phyloP scores from a whole-genome alignment of 2,888 invertebrate species.

The Drosophila atripex region DNA sequence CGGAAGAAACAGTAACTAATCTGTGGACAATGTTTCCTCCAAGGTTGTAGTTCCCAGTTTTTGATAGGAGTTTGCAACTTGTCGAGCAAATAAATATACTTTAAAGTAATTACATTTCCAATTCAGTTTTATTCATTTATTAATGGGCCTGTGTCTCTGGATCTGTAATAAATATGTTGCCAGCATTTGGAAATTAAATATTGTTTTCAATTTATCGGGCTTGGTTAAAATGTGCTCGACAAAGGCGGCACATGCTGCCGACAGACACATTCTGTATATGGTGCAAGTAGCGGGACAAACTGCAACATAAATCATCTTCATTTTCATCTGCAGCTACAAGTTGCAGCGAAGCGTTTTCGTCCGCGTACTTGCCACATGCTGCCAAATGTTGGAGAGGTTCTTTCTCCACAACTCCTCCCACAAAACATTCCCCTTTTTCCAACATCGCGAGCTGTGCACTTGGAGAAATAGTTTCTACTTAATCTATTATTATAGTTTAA shows the following conservation, averaged over 20 bases:
- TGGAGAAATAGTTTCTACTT: not conserved
- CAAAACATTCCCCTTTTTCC: slow-evolving; percentile 47
- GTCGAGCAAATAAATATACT: not conserved
- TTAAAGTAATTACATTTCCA: not conserved
- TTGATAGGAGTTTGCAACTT: not conserved
- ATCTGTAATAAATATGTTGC: slow-evolving; percentile 70
- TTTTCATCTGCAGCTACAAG: slow-evolving; percentile 65
- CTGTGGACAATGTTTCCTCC: not conserved
- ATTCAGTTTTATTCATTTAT: slow-evolving; percentile 22
- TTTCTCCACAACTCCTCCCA: slow-evolving; percentile 32
- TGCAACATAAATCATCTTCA: slow-evolving; percentile 75
- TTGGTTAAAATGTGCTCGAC: slow-evolving; percentile 48
- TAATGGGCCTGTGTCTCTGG: slow-evolving; percentile 22
- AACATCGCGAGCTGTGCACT: not conserved
- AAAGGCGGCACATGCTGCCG: slow-evolving; percentile 53
- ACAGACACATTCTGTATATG: slow-evolving; percentile 35
- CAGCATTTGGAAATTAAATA: slow-evolving; percentile 62
- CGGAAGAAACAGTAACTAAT: not conserved
- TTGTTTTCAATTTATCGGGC: slow-evolving; percentile 64
- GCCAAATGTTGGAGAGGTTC: slow-evolving; percentile 68
- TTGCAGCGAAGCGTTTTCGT: slow-evolving; percentile 68
- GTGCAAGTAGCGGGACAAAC: slow-evolving; percentile 30
- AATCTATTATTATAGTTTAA: not conserved
- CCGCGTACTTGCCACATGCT: slow-evolving; percentile 79
- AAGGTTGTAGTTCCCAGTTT: not conserved